Evolutionary conservation across 2,888 invertebrate genomes (phyloP).

Genomic region (Silvanus unidentatus): DNA sequence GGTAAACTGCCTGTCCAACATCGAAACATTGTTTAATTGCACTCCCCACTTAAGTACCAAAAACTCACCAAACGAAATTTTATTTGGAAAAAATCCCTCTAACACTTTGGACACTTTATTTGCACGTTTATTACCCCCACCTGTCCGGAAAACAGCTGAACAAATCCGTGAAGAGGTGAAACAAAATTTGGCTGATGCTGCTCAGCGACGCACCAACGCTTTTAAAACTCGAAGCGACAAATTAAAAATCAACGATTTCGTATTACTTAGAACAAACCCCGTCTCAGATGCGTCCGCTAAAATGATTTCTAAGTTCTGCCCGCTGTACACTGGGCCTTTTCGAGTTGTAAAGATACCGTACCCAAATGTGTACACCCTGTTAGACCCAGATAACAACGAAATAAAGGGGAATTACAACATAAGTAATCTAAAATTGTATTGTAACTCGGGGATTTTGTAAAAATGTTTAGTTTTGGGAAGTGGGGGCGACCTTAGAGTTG

Average conservation of each 20-base stretch:
- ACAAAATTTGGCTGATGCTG: background rate
- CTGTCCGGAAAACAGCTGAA: background rate
- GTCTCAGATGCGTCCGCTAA: conserved; percentile 8
- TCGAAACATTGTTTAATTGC: conserved; percentile 10
- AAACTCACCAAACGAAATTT: conserved; percentile 6
- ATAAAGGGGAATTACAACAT: conserved; percentile 9
- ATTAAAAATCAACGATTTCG: conserved; percentile 4
- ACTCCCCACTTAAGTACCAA: conserved; percentile 12
- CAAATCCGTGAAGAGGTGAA: background rate
- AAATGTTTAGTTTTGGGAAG: too few species aligned
- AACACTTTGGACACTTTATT: background rate
- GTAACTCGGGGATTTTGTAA: too few species aligned
- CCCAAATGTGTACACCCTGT: conserved; percentile 7
- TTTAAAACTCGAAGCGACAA: background rate
- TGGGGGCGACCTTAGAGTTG: too few species aligned
- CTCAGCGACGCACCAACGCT: background rate
- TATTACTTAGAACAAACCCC: conserved; percentile 3
- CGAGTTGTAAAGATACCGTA: conserved; percentile 1
- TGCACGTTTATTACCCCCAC: background rate
- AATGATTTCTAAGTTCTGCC: conserved; percentile 8
- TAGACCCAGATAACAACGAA: background rate
- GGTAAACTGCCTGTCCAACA: conserved; percentile 2
- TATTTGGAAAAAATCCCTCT: conserved; percentile 3
- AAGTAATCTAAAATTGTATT: conserved; percentile 7
- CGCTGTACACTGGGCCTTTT: conserved; percentile 9